Conservation (phyloP, 2,888 invertebrate genomes). For the Eristalis arbustorum region DNA sequence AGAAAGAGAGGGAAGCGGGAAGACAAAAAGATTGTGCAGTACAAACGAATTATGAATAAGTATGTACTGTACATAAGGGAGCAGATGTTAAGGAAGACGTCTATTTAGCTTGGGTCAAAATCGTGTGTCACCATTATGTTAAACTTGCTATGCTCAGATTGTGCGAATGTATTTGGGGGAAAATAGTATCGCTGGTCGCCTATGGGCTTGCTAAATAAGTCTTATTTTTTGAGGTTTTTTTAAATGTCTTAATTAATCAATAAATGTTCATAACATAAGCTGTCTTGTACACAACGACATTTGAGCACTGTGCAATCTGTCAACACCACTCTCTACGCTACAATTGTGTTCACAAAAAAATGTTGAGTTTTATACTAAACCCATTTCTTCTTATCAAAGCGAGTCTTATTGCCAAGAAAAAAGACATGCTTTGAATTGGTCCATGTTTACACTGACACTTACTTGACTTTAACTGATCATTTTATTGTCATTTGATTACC, state of each 20-base stretch:
- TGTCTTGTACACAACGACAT: no score
- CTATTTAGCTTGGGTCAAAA: slow-evolving; percentile 38
- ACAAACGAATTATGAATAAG: slow-evolving; percentile 54
- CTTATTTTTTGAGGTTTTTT: background rate
- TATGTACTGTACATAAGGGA: slow-evolving; percentile 21
- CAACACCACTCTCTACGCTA: background rate
- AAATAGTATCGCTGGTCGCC: background rate
- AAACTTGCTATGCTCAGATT: background rate
- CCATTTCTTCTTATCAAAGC: background rate
- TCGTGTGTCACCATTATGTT: slow-evolving; percentile 3
- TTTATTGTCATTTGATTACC: background rate
- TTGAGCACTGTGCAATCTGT: background rate
- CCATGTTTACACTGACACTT: background rate
- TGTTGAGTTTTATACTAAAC: background rate
- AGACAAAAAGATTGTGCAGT: slow-evolving; percentile 21
- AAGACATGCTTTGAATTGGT: background rate
- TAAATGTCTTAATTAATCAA: no score
- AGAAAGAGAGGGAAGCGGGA: slow-evolving; percentile 2
- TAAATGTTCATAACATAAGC: no score
- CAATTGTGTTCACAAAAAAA: background rate
- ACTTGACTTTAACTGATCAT: background rate
- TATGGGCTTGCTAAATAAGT: background rate
- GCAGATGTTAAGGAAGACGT: slow-evolving; percentile 64
- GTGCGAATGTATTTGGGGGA: background rate
- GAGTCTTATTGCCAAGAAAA: background rate